Evolutionary conservation across 2,797 vertebrate genomes (phyloP).

Genomic region (Sebastes cheni): DNA sequence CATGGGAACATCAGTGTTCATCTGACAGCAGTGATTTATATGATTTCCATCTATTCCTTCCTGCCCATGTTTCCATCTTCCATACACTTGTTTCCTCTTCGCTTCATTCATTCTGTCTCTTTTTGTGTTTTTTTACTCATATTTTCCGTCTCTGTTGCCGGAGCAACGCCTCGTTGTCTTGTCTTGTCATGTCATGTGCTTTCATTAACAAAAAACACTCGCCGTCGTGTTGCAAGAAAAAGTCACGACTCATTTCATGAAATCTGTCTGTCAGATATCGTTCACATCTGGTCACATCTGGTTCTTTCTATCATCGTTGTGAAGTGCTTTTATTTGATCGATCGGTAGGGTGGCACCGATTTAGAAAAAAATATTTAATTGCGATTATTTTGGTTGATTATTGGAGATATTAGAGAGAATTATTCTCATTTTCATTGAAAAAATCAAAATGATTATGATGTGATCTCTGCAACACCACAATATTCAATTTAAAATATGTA

Average conservation of each 20-base stretch:
- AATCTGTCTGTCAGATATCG: conserved; percentile 6
- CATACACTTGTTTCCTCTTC: conserved; percentile 21
- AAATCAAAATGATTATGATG: too few relatives aligned
- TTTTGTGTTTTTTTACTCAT: conserved; percentile 5
- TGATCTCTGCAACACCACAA: too few relatives aligned
- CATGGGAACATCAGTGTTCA: conserved; percentile 5
- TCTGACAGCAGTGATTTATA: conserved; percentile 38
- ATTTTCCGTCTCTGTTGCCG: conserved; percentile 35
- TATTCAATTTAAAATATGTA: too few relatives aligned
- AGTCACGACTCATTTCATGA: conserved; percentile 9
- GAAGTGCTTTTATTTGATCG: not conserved
- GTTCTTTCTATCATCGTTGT: not conserved
- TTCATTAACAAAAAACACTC: conserved; percentile 26
- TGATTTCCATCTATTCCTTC: conserved; percentile 31
- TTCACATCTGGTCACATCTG: conserved; percentile 24
- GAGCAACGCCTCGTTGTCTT: not conserved
- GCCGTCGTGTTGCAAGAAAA: conserved; percentile 18
- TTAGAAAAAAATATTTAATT: too few relatives aligned
- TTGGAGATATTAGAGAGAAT: too few relatives aligned
- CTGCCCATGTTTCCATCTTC: conserved; percentile 32
- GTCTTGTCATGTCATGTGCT: conserved; percentile 13
- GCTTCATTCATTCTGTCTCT: not conserved
- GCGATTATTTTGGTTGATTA: too few relatives aligned
- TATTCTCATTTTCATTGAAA: too few relatives aligned
- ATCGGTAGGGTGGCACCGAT: too few relatives aligned